phyloP scores from a whole-genome alignment of 2,113 vertebrate species.

The Perca fluviatilis region DNA sequence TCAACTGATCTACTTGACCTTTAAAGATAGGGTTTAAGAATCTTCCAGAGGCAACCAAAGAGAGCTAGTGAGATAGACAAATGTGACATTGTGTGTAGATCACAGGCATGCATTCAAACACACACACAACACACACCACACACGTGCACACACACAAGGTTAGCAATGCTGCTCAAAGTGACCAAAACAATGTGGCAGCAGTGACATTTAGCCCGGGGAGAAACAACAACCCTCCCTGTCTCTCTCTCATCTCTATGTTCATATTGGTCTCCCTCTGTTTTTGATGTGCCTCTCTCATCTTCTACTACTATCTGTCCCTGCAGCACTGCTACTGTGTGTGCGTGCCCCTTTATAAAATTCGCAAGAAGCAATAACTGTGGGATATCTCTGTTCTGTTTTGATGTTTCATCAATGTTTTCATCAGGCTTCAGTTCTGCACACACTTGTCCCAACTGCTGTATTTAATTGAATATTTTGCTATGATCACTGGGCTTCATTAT shows the following conservation, averaged over 20 bases:
- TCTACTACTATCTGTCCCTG: conserved; percentile 1
- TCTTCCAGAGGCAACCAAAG: conserved; percentile 27
- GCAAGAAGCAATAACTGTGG: conserved; percentile 10
- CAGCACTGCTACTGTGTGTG: background rate
- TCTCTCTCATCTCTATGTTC: conserved; percentile 37
- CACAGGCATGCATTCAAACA: conserved; percentile 2
- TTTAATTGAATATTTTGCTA: conserved; percentile 18
- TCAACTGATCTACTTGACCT: conserved; percentile 67
- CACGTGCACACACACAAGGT: conserved; percentile 12
- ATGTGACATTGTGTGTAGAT: conserved; percentile 51
- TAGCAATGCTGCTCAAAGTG: conserved; percentile 41
- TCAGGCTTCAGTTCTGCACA: conserved; percentile 6
- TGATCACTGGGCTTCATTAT: conserved; percentile 2
- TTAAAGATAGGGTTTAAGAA: conserved; percentile 55
- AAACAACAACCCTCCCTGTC: conserved; percentile 20
- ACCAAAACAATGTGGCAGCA: conserved; percentile 65
- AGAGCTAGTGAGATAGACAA: conserved; percentile 39
- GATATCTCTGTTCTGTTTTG: conserved; percentile 9
- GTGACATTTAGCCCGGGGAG: conserved; percentile 69
- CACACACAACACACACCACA: background rate
- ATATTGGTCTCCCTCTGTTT: conserved; percentile 18
- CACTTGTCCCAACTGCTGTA: conserved; percentile 2
- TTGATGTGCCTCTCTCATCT: conserved; percentile 3
- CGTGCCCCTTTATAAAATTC: background rate
- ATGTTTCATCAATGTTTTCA: conserved; percentile 22